A percentile compares a stretch with the other conserved stretches of the same genome.
These are phyloP conservation scores for Scaptodrosophila latifasciaeformis DNA, from an alignment of 2,888 invertebrate species.

Conservation along the genomic window DNA sequence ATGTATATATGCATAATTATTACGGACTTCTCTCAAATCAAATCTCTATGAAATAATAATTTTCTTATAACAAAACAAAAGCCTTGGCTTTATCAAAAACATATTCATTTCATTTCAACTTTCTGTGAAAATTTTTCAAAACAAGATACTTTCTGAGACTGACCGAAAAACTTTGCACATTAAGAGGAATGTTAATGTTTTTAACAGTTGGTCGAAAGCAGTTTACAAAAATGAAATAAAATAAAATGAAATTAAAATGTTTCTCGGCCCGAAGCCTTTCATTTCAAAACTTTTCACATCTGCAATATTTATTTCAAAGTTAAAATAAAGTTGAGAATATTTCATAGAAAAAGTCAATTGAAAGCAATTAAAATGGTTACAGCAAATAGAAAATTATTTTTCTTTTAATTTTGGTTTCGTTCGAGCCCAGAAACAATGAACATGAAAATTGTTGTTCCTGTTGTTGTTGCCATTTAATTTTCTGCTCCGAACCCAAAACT, in stretches of 20 bases:
- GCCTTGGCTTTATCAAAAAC: no score
- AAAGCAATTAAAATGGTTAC: conserved; percentile 61
- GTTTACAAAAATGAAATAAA: conserved; percentile 16
- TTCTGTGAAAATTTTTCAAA: background rate
- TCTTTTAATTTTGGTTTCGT: no score
- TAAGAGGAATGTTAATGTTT: conserved; percentile 31
- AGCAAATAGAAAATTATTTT: no score
- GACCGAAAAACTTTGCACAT: conserved; percentile 32
- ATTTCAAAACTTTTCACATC: background rate
- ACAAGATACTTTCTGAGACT: background rate
- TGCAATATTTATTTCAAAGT: conserved; percentile 46
- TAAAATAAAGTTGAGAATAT: no score
- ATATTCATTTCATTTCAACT: no score
- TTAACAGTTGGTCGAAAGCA: conserved; percentile 23
- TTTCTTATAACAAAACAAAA: no score
- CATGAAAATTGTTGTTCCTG: background rate
- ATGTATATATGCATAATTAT: conserved; percentile 3
- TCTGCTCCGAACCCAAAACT: no score
- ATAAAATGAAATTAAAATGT: background rate
- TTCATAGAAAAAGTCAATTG: no score
- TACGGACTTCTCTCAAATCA: no score
- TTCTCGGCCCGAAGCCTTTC: no score
- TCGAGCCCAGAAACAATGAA: no score
- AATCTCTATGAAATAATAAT: no score
- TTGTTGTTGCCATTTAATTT: conserved; percentile 15